Percentiles rank a stretch among this genome's conserved stretches.
phyloP scores from a whole-genome alignment of 2,888 invertebrate genomes.

The Hydroisotoma schaefferi region DNA sequence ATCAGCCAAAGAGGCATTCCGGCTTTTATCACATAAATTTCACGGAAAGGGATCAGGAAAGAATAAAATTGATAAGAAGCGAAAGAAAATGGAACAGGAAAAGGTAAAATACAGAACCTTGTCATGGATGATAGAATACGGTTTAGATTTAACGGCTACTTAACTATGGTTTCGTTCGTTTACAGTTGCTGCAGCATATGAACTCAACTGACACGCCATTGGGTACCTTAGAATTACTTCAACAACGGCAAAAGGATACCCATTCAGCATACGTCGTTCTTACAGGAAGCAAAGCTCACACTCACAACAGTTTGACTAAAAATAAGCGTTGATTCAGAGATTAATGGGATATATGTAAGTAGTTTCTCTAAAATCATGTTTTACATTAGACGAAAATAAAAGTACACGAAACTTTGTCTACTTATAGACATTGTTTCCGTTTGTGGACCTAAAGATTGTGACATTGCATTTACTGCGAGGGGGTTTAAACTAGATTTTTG shows the following conservation, averaged over 20 bases:
- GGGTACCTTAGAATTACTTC: constrained; percentile 87
- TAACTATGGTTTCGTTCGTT: constrained; percentile 22
- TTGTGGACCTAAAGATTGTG: no score
- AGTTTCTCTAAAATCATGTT: background rate
- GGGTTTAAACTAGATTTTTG: no score
- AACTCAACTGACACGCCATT: constrained; percentile 96
- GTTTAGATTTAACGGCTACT: background rate
- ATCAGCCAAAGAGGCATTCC: constrained; percentile 92
- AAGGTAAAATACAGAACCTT: constrained; percentile 58
- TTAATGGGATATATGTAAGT: no score
- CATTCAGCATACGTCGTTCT: constrained; percentile 89
- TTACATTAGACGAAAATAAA: no score
- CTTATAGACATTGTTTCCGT: no score
- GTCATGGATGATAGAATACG: background rate
- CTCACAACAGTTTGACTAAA: constrained; percentile 39
- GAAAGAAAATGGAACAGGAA: constrained; percentile 91
- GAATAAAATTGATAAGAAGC: constrained; percentile 92
- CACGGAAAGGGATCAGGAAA: constrained; percentile 99
- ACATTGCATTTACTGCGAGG: no score
- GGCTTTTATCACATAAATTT: constrained; percentile 89
- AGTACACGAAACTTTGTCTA: no score
- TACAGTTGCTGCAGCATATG: constrained; percentile 92
- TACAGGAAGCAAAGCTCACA: constrained; percentile 70
- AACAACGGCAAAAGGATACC: constrained; percentile 92
- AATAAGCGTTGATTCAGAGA: constrained; percentile 34